Evolutionary conservation across 37 sponge, comb jelly and placozoan species (phyloP).

Genomic region (Bolinopsis microptera): DNA sequence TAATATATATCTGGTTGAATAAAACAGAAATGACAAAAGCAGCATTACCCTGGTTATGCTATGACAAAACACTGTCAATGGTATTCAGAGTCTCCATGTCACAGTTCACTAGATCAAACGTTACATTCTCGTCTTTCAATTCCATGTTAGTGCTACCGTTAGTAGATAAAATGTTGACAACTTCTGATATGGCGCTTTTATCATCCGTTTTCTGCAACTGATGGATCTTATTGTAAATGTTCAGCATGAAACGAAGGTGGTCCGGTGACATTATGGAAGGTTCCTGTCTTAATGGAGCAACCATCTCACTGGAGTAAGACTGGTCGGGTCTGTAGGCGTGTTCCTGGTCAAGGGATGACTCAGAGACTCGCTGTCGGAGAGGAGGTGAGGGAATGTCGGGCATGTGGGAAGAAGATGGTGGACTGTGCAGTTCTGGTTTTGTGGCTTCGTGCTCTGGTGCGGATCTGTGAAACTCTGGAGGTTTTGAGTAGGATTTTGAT

Average conservation of each 20-base stretch:
- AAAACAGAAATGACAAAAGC: background rate
- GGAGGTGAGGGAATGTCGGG: background rate
- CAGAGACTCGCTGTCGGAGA: background rate
- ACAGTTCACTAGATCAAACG: slow-evolving; percentile 47
- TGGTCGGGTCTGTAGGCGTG: background rate
- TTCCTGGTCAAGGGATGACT: background rate
- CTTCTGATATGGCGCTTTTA: background rate
- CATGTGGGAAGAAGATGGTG: background rate
- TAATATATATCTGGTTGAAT: background rate
- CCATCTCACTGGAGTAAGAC: background rate
- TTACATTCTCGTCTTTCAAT: slow-evolving; percentile 4
- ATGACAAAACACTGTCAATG: slow-evolving; percentile 9
- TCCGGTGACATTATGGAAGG: background rate
- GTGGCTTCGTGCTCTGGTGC: background rate
- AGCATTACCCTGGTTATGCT: background rate
- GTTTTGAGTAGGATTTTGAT: background rate
- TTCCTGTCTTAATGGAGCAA: background rate
- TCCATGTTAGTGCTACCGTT: background rate
- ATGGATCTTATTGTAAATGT: slow-evolving; percentile 44
- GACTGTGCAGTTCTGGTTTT: background rate
- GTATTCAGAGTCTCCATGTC: slow-evolving; percentile 24
- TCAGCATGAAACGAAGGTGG: slow-evolving; percentile 18
- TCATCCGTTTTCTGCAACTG: slow-evolving; percentile 28
- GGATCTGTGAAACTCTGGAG: background rate
- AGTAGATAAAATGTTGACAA: slow-evolving; percentile 12